These are phyloP conservation scores for Eupithecia inturbata DNA, from an alignment of 2,888 invertebrate species.

Conservation along the genomic window DNA sequence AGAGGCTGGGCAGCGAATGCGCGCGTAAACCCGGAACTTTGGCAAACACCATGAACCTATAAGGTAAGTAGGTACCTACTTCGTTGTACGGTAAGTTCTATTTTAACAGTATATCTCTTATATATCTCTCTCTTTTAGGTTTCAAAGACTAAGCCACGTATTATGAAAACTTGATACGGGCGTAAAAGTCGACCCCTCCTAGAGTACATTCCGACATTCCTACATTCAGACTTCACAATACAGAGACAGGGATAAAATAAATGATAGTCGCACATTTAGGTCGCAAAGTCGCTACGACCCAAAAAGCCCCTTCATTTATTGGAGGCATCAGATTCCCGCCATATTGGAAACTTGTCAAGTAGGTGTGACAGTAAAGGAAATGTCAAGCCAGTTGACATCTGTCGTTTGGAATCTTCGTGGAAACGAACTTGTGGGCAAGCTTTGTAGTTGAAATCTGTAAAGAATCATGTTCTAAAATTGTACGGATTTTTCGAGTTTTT, in stretches of 20 bases:
- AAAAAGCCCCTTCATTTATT: constrained; percentile 29
- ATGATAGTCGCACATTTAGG: constrained; percentile 8
- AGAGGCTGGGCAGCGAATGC: too few species aligned
- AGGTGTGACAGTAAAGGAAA: constrained; percentile 57
- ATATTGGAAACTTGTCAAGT: constrained; percentile 54
- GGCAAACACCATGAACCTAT: not conserved
- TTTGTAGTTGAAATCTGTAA: constrained; percentile 17
- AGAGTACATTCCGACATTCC: too few species aligned
- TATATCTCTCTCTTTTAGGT: not conserved
- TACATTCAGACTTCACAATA: not conserved
- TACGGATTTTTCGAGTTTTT: not conserved
- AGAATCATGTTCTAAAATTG: not conserved
- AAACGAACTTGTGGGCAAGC: constrained; percentile 24
- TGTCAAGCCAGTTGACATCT: constrained; percentile 55
- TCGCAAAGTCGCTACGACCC: constrained; percentile 11
- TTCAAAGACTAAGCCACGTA: too few species aligned
- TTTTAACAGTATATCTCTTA: not conserved
- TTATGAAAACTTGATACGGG: too few species aligned
- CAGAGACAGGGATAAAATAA: not conserved
- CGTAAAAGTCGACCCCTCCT: not conserved
- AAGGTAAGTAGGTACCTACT: not conserved
- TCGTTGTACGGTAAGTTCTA: not conserved
- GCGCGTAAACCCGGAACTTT: too few species aligned
- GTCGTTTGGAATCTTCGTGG: constrained; percentile 38
- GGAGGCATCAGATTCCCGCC: constrained; percentile 33